Base-by-base conservation (phyloP, 2,797 vertebrate species). In the Hephaestus fuliginosus region DNA sequence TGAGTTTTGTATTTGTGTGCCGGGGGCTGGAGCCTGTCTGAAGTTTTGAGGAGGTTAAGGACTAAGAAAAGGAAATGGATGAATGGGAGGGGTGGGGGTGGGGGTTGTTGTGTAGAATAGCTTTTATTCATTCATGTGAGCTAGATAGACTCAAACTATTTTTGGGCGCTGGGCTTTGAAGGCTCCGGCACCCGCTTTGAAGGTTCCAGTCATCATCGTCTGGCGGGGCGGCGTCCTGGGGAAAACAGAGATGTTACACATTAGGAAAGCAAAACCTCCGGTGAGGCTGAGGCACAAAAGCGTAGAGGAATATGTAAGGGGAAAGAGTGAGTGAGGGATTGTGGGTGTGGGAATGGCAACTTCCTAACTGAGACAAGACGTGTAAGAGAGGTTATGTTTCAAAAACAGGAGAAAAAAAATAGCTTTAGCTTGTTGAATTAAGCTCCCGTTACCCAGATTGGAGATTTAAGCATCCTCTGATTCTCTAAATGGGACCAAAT, bases 101-200 rank as follows among this genome's bases (percentile, higher is more conserved):
- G 41, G 15, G 20, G 28, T 43, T n/a, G 52, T 48, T 55, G 39
- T 22, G 74, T 46, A 49, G 53, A 74, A 58, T 72, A 41, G 76
- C 67, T 82, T 76, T 82, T 73, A 85, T 90, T 90, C 61, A 78
- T 86, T 86, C 81, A 87, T 82, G 78, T 81, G 71, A 79, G 70
- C 86, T 74, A 65, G 70, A 82, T 80, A 56, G 66, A 58, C 62
- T 76, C 33, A 18, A 58, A 65, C 55, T 82, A 83, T 89, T 88
- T 86, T 76, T 28, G 57, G 66, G 68, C 7, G 9, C 52, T 63
- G 0, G 0, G 41, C 83, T 85, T 81, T 87, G 83, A 85, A 69
- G 69, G 57, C 74, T 63, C 64, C 41, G 53, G 60, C 28, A 69
- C 52, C 15, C 1, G 41, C 62, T 90, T 82, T 89, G 84, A 90